Evolutionary conservation across 2,888 invertebrate species (phyloP).

Genomic region (Nephrotoma flavescens): DNA sequence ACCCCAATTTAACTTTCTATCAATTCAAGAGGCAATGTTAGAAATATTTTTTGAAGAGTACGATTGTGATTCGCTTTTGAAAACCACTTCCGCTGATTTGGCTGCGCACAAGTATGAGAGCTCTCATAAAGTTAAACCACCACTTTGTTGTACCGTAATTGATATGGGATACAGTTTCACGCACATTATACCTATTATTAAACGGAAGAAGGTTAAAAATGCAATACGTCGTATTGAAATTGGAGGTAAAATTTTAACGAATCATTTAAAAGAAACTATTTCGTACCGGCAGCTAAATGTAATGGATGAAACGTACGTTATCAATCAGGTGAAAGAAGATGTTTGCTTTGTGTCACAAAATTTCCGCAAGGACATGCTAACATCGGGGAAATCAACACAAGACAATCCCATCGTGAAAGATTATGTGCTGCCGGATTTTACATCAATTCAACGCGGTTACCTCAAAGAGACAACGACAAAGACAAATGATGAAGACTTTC

Average conservation of each 20-base stretch:
- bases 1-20: conserved; percentile 83
- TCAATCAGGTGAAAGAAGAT: conserved; percentile 98
- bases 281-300: conserved; percentile 94
- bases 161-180: conserved; percentile 95
- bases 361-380: conserved; percentile 65
- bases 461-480: conserved; percentile 13
- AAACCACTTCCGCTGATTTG: conserved; percentile 68
- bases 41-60: conserved; percentile 98
- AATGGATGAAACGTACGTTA: conserved; percentile 96
- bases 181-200: conserved; percentile 82
- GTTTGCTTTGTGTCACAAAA: conserved; percentile 83
- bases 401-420: conserved; percentile 66
- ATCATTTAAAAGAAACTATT: conserved; percentile 93
- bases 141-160: conserved; percentile 63
- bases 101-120: conserved; percentile 45
- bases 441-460: conserved; percentile 69
- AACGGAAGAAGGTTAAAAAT: conserved; percentile 51
- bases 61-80: conserved; percentile 67
- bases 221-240: conserved; percentile 78
- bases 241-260: conserved; percentile 93
- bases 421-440: conserved; percentile 94
- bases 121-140: conserved; percentile 32
- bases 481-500: conserved; percentile 40
- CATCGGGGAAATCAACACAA: conserved; percentile 41
- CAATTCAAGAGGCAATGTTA: conserved; percentile 83